Percentiles rank a stretch among this genome's conserved stretches.
Conservation (phyloP, 2,113 vertebrate species). For the Anser brachyrhynchus region DNA sequence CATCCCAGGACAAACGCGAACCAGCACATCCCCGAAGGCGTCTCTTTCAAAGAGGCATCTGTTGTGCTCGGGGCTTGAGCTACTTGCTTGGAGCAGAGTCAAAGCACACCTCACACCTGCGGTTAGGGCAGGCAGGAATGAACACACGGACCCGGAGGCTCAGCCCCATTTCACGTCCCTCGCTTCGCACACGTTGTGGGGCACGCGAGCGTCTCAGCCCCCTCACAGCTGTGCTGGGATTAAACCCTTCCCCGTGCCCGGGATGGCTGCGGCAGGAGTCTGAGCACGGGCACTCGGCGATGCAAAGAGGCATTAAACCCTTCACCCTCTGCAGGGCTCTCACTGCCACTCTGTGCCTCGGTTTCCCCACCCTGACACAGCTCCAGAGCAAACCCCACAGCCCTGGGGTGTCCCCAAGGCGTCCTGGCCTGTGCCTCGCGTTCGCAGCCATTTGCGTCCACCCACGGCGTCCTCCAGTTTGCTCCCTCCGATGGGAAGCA, state of each 20-base stretch:
- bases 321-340: background rate
- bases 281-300: background rate
- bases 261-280: background rate
- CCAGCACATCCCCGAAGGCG: constrained; percentile 29
- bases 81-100: background rate
- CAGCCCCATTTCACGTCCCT: background rate
- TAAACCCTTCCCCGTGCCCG: fast-evolving
- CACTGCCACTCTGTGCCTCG: background rate
- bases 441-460: background rate
- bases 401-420: background rate
- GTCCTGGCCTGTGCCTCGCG: background rate
- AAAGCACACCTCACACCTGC: background rate
- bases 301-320: background rate
- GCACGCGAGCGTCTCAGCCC: background rate
- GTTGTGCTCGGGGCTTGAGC: background rate
- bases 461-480: no score
- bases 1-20: background rate
- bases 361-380: background rate
- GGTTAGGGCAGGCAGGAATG: constrained; percentile 5
- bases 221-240: background rate
- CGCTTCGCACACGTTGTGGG: background rate
- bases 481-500: background rate
- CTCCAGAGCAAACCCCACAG: background rate
- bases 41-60: constrained; percentile 38
- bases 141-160: background rate